Evolutionary conservation across 2,113 vertebrate species (phyloP).

Genomic region (Dryoscopus gambensis): DNA sequence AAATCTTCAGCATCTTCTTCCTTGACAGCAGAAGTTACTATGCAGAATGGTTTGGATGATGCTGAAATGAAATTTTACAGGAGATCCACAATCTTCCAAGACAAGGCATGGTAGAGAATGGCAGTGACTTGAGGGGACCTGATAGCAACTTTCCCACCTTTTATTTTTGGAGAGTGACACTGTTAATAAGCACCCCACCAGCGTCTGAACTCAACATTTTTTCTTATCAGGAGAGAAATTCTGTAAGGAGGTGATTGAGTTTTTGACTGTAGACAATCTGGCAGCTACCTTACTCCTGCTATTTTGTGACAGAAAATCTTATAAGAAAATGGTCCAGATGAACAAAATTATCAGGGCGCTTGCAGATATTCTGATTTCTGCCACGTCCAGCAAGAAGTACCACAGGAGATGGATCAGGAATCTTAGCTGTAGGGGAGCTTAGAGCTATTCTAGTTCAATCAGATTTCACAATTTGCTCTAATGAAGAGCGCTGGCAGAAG

Average conservation of each 20-base stretch:
- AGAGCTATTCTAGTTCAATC: constrained; percentile 53
- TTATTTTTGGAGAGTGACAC: background rate
- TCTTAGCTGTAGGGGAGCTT: constrained; percentile 39
- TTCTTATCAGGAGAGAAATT: background rate
- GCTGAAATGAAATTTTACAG: background rate
- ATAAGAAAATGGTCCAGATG: background rate
- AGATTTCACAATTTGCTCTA: constrained; percentile 55
- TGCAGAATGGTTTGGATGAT: background rate
- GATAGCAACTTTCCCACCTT: background rate
- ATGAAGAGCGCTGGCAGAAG: constrained; percentile 42
- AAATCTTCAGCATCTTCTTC: constrained; percentile 28
- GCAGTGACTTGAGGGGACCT: background rate
- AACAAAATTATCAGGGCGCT: background rate
- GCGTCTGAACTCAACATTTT: background rate
- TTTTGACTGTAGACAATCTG: constrained; percentile 7
- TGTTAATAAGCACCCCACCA: background rate
- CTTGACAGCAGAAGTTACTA: constrained; percentile 44
- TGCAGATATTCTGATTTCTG: constrained; percentile 1
- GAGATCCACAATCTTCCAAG: background rate
- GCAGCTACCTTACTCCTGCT: background rate
- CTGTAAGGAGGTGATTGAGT: background rate
- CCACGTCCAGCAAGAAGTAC: background rate
- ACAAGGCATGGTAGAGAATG: background rate
- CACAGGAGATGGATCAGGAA: background rate
- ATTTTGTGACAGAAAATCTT: background rate